Evolutionary conservation across 2,888 invertebrate species (phyloP), one percentile per base, ranked within the genome.

Genomic region (Sarcophaga subvicina): DNA sequence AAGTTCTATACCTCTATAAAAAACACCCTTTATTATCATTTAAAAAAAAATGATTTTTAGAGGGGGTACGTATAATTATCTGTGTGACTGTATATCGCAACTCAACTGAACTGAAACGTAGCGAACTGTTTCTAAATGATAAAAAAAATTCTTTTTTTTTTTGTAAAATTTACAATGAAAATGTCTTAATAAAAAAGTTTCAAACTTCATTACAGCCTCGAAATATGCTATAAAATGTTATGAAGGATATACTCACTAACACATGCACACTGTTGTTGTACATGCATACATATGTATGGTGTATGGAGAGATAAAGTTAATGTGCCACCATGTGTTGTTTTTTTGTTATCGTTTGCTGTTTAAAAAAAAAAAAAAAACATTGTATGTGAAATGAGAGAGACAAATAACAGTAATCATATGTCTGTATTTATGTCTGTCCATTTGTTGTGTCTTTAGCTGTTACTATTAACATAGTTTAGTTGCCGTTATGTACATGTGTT

Each of bases 81-180:
- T 22, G 22, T 22, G 22, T 22, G 22, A 22, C 22, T 22, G 22
- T 22, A 22, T 22, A 22, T 22, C 22, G 22, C 10, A 54, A 14
- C 54, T 54, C 14, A 64, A 62, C 37, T 54, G 14, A 54, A 45
- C 20, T 62, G 62, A 27, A 60, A 73, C 11, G 4, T n/a, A 54
- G 17, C 54, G 49, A 84, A 79, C 79, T 79, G 70, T 66, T 64
- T 73, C 63, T 67, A 63, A 37, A 81, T 69, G 73, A 81, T 81
- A 81, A 78, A 54, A 54, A 54, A 69, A 76, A 62, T 27, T n/a
- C 17, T 49, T 49, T 12, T 59, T 49, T 59, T 27, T 66, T 71
- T 66, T 66, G 64, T 8, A 47, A 45, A 63, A 75, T 27, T 83
- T 22, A 4, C 63, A 45, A 75, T 69, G n/a, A 10, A 37, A 22